Percentiles rank a stretch among this genome's conserved stretches.
Conservation (phyloP, 2,888 invertebrate species). For the Falcaria lacertinaria region DNA sequence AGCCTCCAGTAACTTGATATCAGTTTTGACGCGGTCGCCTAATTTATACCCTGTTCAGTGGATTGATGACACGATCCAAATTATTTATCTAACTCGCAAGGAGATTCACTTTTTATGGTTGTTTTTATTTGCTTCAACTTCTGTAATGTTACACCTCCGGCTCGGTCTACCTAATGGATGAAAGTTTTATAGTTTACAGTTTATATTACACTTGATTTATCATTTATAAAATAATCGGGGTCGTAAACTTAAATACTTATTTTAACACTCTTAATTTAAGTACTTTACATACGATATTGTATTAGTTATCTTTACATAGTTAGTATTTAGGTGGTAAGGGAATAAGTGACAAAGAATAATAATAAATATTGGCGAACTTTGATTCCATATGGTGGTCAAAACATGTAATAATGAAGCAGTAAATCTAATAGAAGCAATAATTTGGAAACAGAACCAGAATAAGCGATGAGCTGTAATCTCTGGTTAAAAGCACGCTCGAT, state of each 20-base stretch:
- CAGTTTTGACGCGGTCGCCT: constrained; percentile 44
- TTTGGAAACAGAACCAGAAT: background rate
- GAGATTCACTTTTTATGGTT: constrained; percentile 46
- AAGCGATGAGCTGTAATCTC: background rate
- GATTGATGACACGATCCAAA: constrained; percentile 66
- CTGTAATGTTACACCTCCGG: constrained; percentile 42
- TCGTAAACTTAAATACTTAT: background rate
- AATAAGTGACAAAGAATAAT: no score
- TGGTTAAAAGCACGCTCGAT: background rate
- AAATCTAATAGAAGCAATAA: background rate
- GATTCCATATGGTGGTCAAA: no score
- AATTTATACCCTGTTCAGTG: constrained; percentile 57
- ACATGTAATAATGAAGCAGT: no score
- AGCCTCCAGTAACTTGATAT: constrained; percentile 50
- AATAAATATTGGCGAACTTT: no score
- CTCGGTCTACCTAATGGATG: constrained; percentile 20
- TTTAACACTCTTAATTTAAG: background rate
- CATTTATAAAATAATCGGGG: background rate
- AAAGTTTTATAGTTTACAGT: constrained; percentile 6
- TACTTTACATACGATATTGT: background rate
- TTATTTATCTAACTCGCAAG: constrained; percentile 56
- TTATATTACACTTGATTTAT: constrained; percentile 25
- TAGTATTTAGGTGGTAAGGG: no score
- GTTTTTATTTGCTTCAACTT: constrained; percentile 42
- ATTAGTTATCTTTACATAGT: no score